Evolutionary conservation across 1,140 invertebrate genomes (phyloP).

Genomic region (Zaprionus taronus): DNA sequence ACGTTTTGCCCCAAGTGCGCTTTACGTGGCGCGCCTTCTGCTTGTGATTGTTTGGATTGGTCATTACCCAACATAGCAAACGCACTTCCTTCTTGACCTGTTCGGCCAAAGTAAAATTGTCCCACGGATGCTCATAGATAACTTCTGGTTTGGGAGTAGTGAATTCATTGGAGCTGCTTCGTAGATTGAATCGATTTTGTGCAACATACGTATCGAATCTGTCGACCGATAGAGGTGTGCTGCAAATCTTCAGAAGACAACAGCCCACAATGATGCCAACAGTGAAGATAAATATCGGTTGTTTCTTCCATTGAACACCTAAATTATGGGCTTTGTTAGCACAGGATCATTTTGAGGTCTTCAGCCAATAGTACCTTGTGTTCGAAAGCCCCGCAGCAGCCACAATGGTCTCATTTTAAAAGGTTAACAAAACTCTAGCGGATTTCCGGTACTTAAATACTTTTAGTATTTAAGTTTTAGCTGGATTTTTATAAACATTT

Average conservation of each 20-base stretch:
- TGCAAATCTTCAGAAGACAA: background rate
- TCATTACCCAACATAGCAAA: background rate
- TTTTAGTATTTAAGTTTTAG: background rate
- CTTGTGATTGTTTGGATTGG: background rate
- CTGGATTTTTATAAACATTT: background rate
- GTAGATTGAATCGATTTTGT: background rate
- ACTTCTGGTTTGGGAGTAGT: background rate
- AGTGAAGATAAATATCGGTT: background rate
- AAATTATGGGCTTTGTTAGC: background rate
- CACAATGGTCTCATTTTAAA: background rate
- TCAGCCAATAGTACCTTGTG: background rate
- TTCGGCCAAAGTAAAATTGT: background rate
- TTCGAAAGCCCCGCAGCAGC: background rate
- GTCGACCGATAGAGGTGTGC: background rate
- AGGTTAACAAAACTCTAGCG: background rate
- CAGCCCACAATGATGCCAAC: background rate
- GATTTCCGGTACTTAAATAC: no score
- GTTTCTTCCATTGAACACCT: slow-evolving; percentile 1
- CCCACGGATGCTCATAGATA: background rate
- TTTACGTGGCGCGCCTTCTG: background rate
- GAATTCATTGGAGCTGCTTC: background rate
- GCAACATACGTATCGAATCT: background rate
- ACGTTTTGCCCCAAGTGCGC: background rate
- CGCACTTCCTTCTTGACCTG: background rate
- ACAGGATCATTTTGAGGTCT: background rate